phyloP scores from a whole-genome alignment of 2,113 vertebrate species.

The Nothocercus julius region DNA sequence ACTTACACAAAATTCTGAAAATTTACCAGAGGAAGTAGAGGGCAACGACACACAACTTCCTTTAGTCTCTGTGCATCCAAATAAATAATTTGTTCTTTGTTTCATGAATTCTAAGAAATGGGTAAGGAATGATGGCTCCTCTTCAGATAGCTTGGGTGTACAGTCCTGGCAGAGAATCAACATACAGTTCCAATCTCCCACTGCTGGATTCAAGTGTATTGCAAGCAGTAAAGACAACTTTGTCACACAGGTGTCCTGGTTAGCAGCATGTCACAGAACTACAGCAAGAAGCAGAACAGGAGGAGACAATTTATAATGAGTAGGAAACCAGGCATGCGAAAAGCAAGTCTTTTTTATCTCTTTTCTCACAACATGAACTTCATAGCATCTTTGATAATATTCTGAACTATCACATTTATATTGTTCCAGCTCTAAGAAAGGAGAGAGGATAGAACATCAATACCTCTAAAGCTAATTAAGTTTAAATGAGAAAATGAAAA shows the following conservation, averaged over 20 bases:
- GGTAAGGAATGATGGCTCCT: not conserved
- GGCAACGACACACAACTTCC: not conserved
- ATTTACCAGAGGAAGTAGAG: not conserved
- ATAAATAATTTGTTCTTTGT: not conserved
- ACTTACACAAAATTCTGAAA: not conserved
- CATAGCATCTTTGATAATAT: not conserved
- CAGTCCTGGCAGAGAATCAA: not conserved
- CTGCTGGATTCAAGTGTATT: not conserved
- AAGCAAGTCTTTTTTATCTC: not conserved
- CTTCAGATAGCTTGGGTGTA: not conserved
- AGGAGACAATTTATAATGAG: not conserved
- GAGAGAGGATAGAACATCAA: not conserved
- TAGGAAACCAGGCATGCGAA: not conserved
- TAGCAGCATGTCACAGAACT: not conserved
- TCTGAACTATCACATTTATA: not conserved
- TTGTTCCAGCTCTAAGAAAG: not conserved
- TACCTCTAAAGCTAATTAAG: not conserved
- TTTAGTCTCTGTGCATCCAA: not conserved
- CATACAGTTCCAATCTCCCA: not conserved
- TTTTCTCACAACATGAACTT: not conserved
- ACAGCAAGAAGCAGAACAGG: not conserved
- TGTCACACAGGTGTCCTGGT: not conserved
- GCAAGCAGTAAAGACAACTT: not conserved
- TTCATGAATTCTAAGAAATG: not conserved
- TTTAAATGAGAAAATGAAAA: not conserved